Percentiles rank a stretch among this genome's conserved stretches.
Conservation (phyloP, 2,113 vertebrate species). For the Onychostoma macrolepis region DNA sequence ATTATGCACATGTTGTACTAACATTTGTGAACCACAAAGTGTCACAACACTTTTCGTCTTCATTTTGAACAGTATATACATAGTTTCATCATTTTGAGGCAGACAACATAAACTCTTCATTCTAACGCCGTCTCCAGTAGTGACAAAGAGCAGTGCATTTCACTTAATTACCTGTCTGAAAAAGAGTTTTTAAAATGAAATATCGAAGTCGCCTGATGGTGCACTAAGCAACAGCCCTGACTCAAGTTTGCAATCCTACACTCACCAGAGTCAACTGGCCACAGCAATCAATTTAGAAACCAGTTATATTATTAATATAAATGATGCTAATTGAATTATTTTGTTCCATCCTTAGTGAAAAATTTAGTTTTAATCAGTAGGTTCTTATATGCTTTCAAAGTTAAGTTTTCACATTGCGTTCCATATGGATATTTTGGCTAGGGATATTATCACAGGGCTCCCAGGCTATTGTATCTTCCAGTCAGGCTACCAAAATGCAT, state of each 20-base stretch:
- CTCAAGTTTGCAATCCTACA: background rate
- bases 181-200: slow-evolving; percentile 63
- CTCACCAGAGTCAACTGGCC: background rate
- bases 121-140: slow-evolving; percentile 42
- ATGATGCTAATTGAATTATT: background rate
- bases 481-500: no score
- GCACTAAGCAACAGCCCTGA: slow-evolving; percentile 42
- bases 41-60: background rate
- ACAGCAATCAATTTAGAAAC: background rate
- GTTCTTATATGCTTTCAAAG: no score
- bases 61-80: background rate
- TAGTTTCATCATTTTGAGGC: slow-evolving; percentile 1
- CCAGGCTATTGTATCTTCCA: no score
- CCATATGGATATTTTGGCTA: background rate
- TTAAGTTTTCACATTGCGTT: background rate
- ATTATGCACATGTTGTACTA: background rate
- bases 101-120: slow-evolving; percentile 47
- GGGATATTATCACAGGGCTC: no score
- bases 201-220: slow-evolving; percentile 52
- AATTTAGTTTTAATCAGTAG: no score
- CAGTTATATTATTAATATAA: background rate
- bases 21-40: background rate
- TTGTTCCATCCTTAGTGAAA: background rate
- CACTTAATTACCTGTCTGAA: slow-evolving; percentile 65
- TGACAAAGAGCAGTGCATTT: slow-evolving; percentile 57